Conservation (phyloP, 2,113 vertebrate genomes). For the Empidonax alnorum region DNA sequence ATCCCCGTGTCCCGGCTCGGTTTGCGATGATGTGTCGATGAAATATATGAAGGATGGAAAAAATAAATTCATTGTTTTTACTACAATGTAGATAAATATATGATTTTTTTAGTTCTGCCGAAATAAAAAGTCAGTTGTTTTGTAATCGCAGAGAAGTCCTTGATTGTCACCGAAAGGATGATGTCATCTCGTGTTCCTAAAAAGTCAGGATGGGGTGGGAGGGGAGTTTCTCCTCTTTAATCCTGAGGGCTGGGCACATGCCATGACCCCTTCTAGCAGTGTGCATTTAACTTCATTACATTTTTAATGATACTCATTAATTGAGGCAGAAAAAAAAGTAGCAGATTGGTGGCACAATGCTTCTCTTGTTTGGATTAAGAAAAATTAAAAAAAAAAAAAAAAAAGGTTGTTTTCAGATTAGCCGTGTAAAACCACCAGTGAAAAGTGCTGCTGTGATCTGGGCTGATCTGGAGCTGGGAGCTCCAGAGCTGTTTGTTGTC, state of each 20-base stretch:
- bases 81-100: conserved; percentile 73
- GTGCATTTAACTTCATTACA: neutral
- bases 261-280: neutral
- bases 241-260: neutral
- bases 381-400: neutral
- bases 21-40: conserved; percentile 43
- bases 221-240: neutral
- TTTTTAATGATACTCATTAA: neutral
- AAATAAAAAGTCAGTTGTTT: conserved; percentile 76
- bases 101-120: conserved; percentile 66
- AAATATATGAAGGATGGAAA: conserved; percentile 57
- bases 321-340: neutral
- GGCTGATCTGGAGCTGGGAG: neutral
- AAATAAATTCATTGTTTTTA: conserved; percentile 61
- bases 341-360: neutral
- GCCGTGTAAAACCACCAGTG: neutral
- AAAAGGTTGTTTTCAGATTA: neutral
- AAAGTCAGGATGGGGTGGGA: neutral
- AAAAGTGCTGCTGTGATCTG: neutral
- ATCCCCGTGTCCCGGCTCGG: conserved; percentile 6
- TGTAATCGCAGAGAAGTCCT: conserved; percentile 56
- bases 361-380: neutral
- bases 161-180: neutral
- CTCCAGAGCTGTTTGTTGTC: neutral
- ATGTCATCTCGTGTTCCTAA: neutral